Conservation (phyloP, 2,113 vertebrate genomes). For the Notechis scutatus region DNA sequence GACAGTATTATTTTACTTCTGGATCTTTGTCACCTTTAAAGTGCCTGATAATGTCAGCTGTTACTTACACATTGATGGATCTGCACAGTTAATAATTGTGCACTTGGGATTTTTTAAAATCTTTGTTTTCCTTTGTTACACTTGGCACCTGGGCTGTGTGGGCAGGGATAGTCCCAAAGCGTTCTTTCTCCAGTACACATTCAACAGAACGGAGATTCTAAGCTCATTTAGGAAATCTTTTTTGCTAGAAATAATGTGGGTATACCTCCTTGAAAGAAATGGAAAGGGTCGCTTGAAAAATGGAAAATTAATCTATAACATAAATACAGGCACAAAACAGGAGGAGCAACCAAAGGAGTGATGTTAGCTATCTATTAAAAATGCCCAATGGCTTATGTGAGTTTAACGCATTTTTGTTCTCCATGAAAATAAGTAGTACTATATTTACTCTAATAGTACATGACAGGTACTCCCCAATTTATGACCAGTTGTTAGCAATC, state of each 20-base stretch:
- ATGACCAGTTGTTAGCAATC: not conserved
- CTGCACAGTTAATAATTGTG: not conserved
- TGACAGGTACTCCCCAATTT: not conserved
- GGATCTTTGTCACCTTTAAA: not conserved
- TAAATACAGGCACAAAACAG: not conserved
- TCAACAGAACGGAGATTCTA: not conserved
- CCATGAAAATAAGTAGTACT: not conserved
- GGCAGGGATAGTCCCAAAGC: not conserved
- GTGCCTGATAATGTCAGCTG: not conserved
- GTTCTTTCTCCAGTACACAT: not conserved
- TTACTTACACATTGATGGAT: not conserved
- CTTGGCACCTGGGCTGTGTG: not conserved
- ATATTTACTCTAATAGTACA: not conserved
- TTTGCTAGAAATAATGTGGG: not conserved
- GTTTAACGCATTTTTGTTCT: not conserved
- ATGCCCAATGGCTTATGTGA: not conserved
- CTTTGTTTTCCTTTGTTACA: not conserved
- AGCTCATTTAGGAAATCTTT: not conserved
- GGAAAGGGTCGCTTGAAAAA: not conserved
- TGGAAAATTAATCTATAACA: not conserved
- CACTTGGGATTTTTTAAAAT: not conserved
- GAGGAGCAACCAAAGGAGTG: not conserved
- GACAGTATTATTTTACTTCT: not conserved
- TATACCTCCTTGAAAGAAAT: not conserved
- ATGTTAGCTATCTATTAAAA: not conserved